Evolutionary conservation across 2,113 vertebrate genomes (phyloP).

Genomic region (Ammodytes marinus): DNA sequence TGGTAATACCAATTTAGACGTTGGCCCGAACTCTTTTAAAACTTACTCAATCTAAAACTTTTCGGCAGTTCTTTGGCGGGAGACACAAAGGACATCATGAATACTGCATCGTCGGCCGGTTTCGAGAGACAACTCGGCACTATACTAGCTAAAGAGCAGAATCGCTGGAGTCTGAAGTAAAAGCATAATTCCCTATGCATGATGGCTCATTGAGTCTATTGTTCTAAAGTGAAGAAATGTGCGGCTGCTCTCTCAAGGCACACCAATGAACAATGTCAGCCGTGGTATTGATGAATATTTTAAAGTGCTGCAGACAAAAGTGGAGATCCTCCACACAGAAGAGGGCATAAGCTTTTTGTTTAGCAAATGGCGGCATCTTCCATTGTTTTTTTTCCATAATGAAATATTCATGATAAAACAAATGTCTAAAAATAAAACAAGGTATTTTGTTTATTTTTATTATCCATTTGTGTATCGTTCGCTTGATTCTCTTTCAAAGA

Average conservation of each 20-base stretch:
- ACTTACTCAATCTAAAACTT: conserved; percentile 32
- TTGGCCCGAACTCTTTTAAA: conserved; percentile 21
- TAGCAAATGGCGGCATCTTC: conserved; percentile 66
- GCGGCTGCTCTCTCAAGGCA: conserved; percentile 49
- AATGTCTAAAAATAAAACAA: conserved; percentile 48
- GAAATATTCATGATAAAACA: conserved; percentile 80
- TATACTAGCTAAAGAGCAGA: conserved; percentile 48
- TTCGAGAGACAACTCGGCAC: conserved; percentile 28
- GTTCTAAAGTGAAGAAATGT: conserved; percentile 64
- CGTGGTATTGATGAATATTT: conserved; percentile 80
- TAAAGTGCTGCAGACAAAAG: conserved; percentile 69
- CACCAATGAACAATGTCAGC: conserved; percentile 75
- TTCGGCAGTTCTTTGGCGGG: conserved; percentile 24
- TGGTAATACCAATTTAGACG: conserved; percentile 27
- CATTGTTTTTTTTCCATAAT: conserved; percentile 69
- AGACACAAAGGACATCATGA: not conserved
- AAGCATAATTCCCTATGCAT: conserved; percentile 79
- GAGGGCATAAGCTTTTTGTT: conserved; percentile 50
- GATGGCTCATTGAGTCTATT: conserved; percentile 68
- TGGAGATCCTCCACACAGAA: conserved; percentile 53
- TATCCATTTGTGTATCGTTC: not conserved
- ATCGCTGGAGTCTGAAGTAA: conserved; percentile 58
- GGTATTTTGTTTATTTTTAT: not conserved
- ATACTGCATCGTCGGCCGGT: too few relatives aligned
- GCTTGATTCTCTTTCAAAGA: conserved; percentile 17